Percentiles rank a stretch among this genome's conserved stretches.
Conservation (phyloP, 1,140 invertebrate genomes). For the Apis cerana region DNA sequence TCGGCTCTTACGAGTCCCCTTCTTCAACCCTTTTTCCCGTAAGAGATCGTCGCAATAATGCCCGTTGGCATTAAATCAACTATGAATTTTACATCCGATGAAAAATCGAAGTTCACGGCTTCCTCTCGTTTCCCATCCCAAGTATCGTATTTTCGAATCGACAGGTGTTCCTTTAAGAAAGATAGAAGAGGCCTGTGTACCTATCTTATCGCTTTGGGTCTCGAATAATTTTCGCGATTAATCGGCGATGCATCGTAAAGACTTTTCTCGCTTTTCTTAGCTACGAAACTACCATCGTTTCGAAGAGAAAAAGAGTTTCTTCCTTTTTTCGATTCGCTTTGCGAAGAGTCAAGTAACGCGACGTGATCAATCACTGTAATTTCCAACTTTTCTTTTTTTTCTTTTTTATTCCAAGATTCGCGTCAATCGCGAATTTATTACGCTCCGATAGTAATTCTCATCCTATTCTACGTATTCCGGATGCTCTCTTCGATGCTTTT, state of each 20-base stretch:
- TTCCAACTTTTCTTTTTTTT: not conserved
- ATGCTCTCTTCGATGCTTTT: not conserved
- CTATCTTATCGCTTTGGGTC: not conserved
- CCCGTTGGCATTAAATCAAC: constrained; percentile 24
- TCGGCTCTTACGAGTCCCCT: constrained; percentile 42
- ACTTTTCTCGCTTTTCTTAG: not conserved
- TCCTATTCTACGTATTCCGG: not conserved
- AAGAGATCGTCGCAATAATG: constrained; percentile 51
- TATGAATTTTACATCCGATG: constrained; percentile 39
- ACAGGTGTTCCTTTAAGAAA: not conserved
- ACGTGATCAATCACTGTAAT: not conserved
- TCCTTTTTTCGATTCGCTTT: too few species aligned
- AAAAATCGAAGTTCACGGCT: constrained; percentile 37
- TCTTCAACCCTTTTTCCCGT: constrained; percentile 2
- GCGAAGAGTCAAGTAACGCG: not conserved
- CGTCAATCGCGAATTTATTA: not conserved
- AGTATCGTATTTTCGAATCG: constrained; percentile 9
- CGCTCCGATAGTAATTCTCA: not conserved
- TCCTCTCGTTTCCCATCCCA: not conserved
- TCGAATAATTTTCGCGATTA: not conserved
- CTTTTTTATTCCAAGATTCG: not conserved
- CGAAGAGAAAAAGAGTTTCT: not conserved
- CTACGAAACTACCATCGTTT: too few species aligned
- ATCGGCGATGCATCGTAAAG: not conserved
- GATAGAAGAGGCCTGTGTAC: not conserved